Evolutionary conservation across 2,113 vertebrate genomes (phyloP).

Genomic region (Rhipidura dahli): DNA sequence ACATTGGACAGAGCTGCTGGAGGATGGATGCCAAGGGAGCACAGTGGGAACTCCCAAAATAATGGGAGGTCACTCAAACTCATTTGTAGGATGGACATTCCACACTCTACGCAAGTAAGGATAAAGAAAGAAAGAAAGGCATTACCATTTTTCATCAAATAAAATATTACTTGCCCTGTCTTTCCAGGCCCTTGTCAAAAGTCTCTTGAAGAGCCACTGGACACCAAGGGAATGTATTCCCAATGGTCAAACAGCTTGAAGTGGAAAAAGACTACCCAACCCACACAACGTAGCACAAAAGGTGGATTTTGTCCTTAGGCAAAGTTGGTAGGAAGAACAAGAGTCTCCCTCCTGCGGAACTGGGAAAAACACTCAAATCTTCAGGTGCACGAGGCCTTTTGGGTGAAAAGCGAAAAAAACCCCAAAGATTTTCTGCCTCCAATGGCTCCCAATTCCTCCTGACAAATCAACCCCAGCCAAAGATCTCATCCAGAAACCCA

Average conservation of each 20-base stretch:
- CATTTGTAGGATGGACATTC: background rate
- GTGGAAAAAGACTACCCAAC: background rate
- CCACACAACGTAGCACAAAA: background rate
- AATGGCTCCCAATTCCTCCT: background rate
- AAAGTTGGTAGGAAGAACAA: background rate
- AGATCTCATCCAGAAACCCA: background rate
- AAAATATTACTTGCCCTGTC: background rate
- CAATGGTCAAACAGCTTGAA: background rate
- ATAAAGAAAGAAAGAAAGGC: background rate
- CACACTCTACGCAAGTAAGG: background rate
- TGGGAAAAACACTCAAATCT: background rate
- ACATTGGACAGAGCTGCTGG: background rate
- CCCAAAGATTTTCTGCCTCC: background rate
- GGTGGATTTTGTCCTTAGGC: background rate
- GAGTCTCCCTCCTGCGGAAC: background rate
- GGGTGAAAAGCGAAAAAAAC: background rate
- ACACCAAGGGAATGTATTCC: background rate
- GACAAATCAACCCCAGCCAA: background rate
- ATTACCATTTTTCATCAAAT: background rate
- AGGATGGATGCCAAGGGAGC: slow-evolving; percentile 2
- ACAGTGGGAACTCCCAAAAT: slow-evolving; percentile 21
- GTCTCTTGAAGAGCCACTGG: background rate
- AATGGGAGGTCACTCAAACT: background rate
- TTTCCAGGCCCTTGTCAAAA: background rate
- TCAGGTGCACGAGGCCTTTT: background rate